These are phyloP conservation scores for Diorhabda elongata DNA, from an alignment of 1,140 invertebrate genomes.

Conservation along the genomic window DNA sequence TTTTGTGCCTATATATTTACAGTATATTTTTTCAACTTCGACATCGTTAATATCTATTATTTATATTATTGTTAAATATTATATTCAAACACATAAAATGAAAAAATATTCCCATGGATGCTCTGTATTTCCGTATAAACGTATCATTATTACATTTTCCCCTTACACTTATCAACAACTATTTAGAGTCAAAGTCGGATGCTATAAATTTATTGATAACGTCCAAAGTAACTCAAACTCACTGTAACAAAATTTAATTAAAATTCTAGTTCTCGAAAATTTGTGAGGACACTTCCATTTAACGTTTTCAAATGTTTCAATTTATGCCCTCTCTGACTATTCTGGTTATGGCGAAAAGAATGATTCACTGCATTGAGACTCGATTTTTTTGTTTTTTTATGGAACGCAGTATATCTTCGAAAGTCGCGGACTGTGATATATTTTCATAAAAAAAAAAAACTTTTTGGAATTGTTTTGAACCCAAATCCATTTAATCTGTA, in stretches of 20 bases:
- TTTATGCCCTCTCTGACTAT: background rate
- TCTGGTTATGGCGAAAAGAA: background rate
- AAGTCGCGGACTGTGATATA: constrained; percentile 1
- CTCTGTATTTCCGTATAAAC: no score
- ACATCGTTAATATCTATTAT: no score
- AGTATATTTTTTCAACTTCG: no score
- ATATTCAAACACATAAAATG: no score
- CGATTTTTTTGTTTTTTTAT: background rate
- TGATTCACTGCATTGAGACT: background rate
- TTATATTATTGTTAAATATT: no score
- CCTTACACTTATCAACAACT: no score
- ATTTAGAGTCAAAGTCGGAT: no score
- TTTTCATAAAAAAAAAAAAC: background rate
- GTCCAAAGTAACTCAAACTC: no score
- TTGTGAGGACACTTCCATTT: constrained; percentile 2
- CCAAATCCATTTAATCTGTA: background rate
- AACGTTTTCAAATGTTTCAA: constrained; percentile 1
- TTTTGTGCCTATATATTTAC: no score
- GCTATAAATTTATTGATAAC: no score
- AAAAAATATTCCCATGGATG: no score
- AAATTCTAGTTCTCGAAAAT: background rate
- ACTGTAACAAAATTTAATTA: background rate
- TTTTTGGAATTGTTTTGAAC: background rate
- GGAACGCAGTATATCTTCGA: background rate
- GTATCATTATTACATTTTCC: no score